Evolutionary conservation across 2,113 vertebrate species (phyloP), one percentile per base, ranked within the genome.

Genomic region (Megaceryle torquata): DNA sequence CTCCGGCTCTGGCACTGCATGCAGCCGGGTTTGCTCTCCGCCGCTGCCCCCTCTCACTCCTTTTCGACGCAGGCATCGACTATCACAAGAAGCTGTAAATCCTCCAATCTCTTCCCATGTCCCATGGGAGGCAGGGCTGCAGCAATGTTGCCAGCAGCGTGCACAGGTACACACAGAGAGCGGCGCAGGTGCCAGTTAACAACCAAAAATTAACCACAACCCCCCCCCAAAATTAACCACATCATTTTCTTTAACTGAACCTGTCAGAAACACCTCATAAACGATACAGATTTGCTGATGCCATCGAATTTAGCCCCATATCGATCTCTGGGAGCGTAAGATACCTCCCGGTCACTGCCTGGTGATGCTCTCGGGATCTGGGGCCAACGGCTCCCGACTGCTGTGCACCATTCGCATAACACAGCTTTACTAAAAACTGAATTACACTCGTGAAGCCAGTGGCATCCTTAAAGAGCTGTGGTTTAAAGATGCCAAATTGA

Each of bases 1-100:
- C 10, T 13, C 43, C 0, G 1, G 20, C 48, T 37, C 59, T 28
- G 2, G 2, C 20, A 6, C 46, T 4, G 9, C 3, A 22, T 1
- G 1, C 51, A 25, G 43, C 9, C 22, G n/a, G 17, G 6, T 35
- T 15, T 50, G 41, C 15, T 44, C 44, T 17, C 51, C 3, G 20
- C 15, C 76, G 20, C 72, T 31, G 39, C 48, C 63, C 57, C 22
- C 10, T 83, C 68, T 35, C 33, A 11, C 26, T 26, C 13, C 57
- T 43, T 43, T 37, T 15, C 15, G 28, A 44, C 13, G 12, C 2
- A 8, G 35, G 13, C 48, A 61, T 18, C 6, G 2, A 14, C 26
- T 31, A 9, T 1, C 33, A 20, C 21, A 24, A 14, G 26, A 11
- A 41, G 31, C 21, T 48, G 50, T 6, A 24, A 17, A 16, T 67